phyloP scores from a whole-genome alignment of 2,888 invertebrate genomes.

The Drosophila demipolita region DNA sequence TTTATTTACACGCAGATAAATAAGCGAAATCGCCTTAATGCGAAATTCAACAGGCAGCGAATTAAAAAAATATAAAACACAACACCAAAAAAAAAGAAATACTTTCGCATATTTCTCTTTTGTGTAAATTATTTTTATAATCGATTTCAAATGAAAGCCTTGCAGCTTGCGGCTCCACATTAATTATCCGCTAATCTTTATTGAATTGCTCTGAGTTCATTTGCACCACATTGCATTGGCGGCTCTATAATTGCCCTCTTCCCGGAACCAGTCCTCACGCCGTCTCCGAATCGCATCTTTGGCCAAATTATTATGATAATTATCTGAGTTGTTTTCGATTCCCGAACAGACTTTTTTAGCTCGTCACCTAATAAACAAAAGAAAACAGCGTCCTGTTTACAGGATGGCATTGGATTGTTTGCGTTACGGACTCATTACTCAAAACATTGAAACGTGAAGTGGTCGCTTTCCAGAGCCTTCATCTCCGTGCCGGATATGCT shows the following conservation, averaged over 20 bases:
- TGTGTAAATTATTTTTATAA: constrained; percentile 50
- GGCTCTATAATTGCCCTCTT: constrained; percentile 22
- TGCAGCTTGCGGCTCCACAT: constrained; percentile 43
- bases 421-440: constrained; percentile 36
- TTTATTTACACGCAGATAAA: constrained; percentile 66
- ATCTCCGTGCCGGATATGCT: constrained; percentile 68
- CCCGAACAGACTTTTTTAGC: background rate
- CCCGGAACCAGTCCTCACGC: constrained; percentile 9
- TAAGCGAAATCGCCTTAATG: constrained; percentile 60
- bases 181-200: constrained; percentile 61
- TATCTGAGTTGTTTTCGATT: constrained; percentile 1
- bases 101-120: constrained; percentile 28
- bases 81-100: constrained; percentile 16
- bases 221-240: constrained; percentile 20
- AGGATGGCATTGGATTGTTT: constrained; percentile 39
- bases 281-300: constrained; percentile 10
- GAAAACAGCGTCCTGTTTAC: constrained; percentile 69
- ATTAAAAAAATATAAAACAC: constrained; percentile 15
- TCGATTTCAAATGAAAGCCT: constrained; percentile 55
- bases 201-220: constrained; percentile 41
- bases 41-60: constrained; percentile 56
- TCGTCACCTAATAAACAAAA: constrained; percentile 54
- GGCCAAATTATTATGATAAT: background rate
- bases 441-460: constrained; percentile 58
- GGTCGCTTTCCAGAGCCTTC: constrained; percentile 35